A percentile compares a stretch with the other conserved stretches of the same genome.
These are phyloP conservation scores for Lithophane socia DNA, from an alignment of 2,888 invertebrate species.

Conservation along the genomic window DNA sequence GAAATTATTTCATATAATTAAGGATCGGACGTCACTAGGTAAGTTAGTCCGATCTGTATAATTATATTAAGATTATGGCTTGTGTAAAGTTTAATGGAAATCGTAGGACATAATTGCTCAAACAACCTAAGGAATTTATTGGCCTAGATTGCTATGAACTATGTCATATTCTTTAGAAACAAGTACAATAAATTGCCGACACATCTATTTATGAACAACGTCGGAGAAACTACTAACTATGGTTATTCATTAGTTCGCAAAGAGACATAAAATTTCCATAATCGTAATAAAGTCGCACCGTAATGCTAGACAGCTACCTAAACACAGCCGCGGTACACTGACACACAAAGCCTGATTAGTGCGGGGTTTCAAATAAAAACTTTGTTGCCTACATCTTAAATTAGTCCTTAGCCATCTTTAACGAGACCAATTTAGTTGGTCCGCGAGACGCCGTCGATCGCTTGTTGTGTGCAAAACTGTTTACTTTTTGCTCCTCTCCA, in stretches of 20 bases:
- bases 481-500: constrained; percentile 85
- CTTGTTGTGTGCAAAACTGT: constrained; percentile 85
- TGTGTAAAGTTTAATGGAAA: constrained; percentile 63
- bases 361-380: constrained; percentile 78
- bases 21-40: too few species aligned
- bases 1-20: too few species aligned
- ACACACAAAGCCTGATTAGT: constrained; percentile 72
- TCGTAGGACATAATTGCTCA: constrained; percentile 56
- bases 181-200: constrained; percentile 68
- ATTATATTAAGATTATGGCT: constrained; percentile 52
- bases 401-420: constrained; percentile 86
- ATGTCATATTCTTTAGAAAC: constrained; percentile 62
- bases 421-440: constrained; percentile 86
- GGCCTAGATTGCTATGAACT: constrained; percentile 44
- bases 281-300: constrained; percentile 70
- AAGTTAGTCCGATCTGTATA: too few species aligned
- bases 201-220: constrained; percentile 71
- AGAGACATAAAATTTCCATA: constrained; percentile 74
- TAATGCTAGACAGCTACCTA: constrained; percentile 67
- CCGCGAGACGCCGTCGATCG: constrained; percentile 81
- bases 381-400: constrained; percentile 83
- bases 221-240: constrained; percentile 68
- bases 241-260: constrained; percentile 75
- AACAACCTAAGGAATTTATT: constrained; percentile 56
- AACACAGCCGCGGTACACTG: constrained; percentile 63